Evolutionary conservation across 2,797 vertebrate genomes (phyloP), one percentile per base, ranked within the genome.

Genomic region (Ptychadena robeensis): DNA sequence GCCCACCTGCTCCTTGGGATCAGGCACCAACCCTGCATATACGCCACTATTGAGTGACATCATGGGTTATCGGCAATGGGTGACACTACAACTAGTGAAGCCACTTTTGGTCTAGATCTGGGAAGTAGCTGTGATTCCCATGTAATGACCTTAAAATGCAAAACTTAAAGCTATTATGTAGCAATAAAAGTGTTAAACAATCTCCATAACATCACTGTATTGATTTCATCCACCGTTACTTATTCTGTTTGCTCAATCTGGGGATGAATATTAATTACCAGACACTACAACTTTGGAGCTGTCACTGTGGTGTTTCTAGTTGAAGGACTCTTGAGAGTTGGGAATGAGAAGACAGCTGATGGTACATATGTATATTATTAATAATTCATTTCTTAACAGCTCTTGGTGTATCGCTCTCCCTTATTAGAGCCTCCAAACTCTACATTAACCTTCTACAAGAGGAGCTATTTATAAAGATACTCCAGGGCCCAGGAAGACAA

Each of bases 361-460:
- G 32, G 40, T 69, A 69, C 76, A 79, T 37, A 79, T 79, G 65
- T 79, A 68, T 37, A 28, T 44, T 57, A 79, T 79, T 59, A 68
- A 69, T 79, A 69, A 68, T 79, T 79, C 44, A 69, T 48, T 48
- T 53, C 18, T 57, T 22, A 79, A 35, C 74, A 59, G 65, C 40
- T 34, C 32, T 69, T 6, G 5, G 32, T 59, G 44, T 69, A 79
- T 15, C 61, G 14, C 15, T 67, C 30, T 78, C 75, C 40, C 30
- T 48, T 18, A 48, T 25, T 78, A 10, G 31, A 68, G 63, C 37
- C 25, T 68, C 11, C 35, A 48, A 48, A 77, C 44, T 1, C 35
- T 67, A 22, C 25, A 63, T 75, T 64, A 74, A 53, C 35, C 73
- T 63, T 74, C 53, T 74, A n/a, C 12, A 9, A 12, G 22, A 44